phyloP scores from a whole-genome alignment of 2,888 invertebrate genomes.

The Campoplex capitator region DNA sequence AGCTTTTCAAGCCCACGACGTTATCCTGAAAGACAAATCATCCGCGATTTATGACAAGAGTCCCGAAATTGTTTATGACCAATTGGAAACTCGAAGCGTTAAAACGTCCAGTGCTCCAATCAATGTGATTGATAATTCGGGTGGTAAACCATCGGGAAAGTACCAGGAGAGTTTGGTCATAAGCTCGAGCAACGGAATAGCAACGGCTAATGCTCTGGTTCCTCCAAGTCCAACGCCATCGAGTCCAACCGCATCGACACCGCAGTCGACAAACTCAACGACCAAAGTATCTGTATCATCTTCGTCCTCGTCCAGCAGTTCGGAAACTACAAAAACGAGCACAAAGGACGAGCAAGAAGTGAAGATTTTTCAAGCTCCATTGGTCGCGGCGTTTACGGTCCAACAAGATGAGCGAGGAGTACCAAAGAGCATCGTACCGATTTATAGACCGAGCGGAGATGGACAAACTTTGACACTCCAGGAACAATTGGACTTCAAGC shows the following conservation, averaged over 20 bases:
- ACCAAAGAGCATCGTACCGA: slow-evolving; percentile 92
- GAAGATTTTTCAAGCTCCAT: slow-evolving; percentile 92
- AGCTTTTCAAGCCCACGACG: slow-evolving; percentile 71
- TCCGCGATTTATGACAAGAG: slow-evolving; percentile 70
- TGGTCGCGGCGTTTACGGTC: slow-evolving; percentile 94
- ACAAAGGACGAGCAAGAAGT: slow-evolving; percentile 86
- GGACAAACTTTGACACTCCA: slow-evolving; percentile 82
- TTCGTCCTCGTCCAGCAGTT: slow-evolving; percentile 44
- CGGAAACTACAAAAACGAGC: slow-evolving; percentile 85
- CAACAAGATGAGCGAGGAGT: slow-evolving; percentile 92
- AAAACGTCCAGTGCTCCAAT: slow-evolving; percentile 59
- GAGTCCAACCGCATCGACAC: slow-evolving; percentile 48
- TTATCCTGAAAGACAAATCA: slow-evolving; percentile 71
- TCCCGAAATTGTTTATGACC: slow-evolving; percentile 71
- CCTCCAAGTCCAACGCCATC: slow-evolving; percentile 78
- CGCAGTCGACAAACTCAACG: slow-evolving; percentile 48
- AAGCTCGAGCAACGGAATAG: slow-evolving; percentile 79
- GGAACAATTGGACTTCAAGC: slow-evolving; percentile 88
- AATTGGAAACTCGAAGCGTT: slow-evolving; percentile 70
- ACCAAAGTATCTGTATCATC: slow-evolving; percentile 8
- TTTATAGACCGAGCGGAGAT: slow-evolving; percentile 86
- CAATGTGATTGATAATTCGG: slow-evolving; percentile 66
- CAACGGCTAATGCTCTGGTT: slow-evolving; percentile 76
- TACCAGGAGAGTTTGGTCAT: slow-evolving; percentile 75
- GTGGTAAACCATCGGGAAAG: slow-evolving; percentile 67